phyloP scores from a whole-genome alignment of 35 echinoderm and acorn worm genomes.

The Eucidaris tribuloides region DNA sequence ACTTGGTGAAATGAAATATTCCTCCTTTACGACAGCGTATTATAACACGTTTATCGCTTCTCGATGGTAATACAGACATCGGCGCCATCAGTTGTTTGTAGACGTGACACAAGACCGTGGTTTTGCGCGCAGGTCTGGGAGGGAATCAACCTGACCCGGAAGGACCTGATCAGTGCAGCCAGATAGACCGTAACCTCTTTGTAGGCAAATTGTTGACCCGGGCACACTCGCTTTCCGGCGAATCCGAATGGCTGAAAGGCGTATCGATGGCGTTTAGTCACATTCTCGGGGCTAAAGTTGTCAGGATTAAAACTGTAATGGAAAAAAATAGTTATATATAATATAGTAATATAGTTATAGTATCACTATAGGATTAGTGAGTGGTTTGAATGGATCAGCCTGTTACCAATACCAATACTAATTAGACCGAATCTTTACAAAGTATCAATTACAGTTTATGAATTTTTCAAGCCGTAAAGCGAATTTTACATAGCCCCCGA shows the following conservation, averaged over 20 bases:
- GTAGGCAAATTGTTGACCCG: constrained; percentile 54
- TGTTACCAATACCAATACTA: no score
- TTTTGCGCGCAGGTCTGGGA: constrained; percentile 51
- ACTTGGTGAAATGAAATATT: no score
- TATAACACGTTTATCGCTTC: no score
- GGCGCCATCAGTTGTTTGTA: no score
- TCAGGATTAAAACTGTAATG: constrained; percentile 65
- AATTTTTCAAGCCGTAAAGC: no score
- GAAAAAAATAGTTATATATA: no score
- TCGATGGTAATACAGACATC: constrained; percentile 75
- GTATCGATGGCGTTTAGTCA: not conserved
- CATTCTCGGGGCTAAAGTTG: constrained; percentile 38
- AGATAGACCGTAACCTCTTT: constrained; percentile 56
- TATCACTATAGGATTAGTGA: no score
- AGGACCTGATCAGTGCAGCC: constrained; percentile 39
- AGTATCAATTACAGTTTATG: no score
- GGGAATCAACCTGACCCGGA: constrained; percentile 55
- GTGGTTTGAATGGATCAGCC: no score
- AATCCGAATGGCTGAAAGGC: constrained; percentile 58
- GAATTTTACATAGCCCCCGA: no score
- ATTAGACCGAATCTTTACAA: not conserved
- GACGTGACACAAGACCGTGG: constrained; percentile 51
- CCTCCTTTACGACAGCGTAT: no score
- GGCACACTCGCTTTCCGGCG: constrained; percentile 59
- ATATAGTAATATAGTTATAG: not conserved